Evolutionary conservation across 2,113 vertebrate species (phyloP).

Genomic region (Telmatochromis sp.): DNA sequence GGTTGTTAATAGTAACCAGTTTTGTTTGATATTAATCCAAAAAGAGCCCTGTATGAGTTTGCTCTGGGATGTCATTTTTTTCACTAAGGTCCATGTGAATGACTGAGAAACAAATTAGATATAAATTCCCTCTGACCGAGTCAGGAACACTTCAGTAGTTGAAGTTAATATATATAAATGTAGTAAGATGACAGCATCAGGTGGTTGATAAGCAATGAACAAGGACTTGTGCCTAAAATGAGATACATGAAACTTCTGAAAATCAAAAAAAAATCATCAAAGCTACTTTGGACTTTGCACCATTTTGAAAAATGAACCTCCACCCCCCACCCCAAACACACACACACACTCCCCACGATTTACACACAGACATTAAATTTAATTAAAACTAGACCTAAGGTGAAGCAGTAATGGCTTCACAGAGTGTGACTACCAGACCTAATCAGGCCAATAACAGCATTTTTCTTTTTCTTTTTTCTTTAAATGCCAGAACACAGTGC

Average conservation of each 20-base stretch:
- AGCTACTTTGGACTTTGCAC: not conserved
- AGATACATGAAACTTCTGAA: constrained; percentile 1
- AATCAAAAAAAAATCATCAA: not conserved
- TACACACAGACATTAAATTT: constrained; percentile 21
- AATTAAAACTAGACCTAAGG: constrained; percentile 41
- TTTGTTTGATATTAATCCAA: not conserved
- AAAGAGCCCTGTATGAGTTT: not conserved
- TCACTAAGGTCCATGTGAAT: not conserved
- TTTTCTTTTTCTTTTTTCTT: not conserved
- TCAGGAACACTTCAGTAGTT: constrained; percentile 27
- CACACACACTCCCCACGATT: not conserved
- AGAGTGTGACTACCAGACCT: constrained; percentile 16
- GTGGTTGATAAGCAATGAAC: not conserved
- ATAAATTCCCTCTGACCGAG: constrained; percentile 43
- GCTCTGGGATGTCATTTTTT: not conserved
- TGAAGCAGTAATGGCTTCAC: constrained; percentile 22
- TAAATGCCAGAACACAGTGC: constrained; percentile 14
- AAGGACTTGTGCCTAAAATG: not conserved
- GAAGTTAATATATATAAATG: not conserved
- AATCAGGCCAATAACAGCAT: constrained; percentile 19
- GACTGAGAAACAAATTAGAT: not conserved
- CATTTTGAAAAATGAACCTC: not conserved
- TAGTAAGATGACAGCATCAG: constrained; percentile 28
- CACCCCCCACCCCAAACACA: not conserved
- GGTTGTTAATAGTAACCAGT: not conserved